Base-by-base conservation (phyloP, 2,888 invertebrate genomes). In the Mesoligia furuncula region DNA sequence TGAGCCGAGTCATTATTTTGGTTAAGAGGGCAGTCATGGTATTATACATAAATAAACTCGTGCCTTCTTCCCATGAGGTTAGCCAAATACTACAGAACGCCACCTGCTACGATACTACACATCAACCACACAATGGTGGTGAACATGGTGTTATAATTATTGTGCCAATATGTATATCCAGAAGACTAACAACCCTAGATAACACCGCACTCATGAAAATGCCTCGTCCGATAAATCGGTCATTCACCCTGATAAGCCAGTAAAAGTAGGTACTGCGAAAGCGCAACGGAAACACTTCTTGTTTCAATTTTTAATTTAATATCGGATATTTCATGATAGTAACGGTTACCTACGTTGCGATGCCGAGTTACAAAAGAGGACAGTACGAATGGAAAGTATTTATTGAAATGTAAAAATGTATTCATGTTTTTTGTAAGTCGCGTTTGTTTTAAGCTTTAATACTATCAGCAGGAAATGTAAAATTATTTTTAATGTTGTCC, bases 211-310 rank as follows among this genome's bases (percentile, higher is more conserved):
- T 48, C 27, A 17, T 74, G 27, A 59, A 64, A 78, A 31, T 45
- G 66, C 62, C 65, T 61, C 24, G 39, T 69, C 39, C 71, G 66
- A 75, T 75, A 85, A 72, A 75, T 71, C 78, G 78, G 75, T 65
- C 81, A 71, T 81, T 81, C 77, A 79, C 70, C 85, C 59, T 79
- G 81, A 84, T 85, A 85, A 84, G 75, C 77, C 51, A 36, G 59
- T 36, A 36, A 31, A 31, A 59, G 69, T 68, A 54, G 31, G 1
- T 66, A 77, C 42, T 76, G 73, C 73, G 61, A 80, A 87, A 71
- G 73, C n/a, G 51, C 59, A 83, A 74, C 62, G 66, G 42, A 75
- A 67, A 71, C 57, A 62, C 39, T 77, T 78, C 62, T 82, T 57
- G 17, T 80, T 85, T 85, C 72, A 75, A 75, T 85, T 77, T 59